These are phyloP conservation scores for Fragum sueziense DNA, from an alignment of 2,888 invertebrate genomes.

Conservation along the genomic window DNA sequence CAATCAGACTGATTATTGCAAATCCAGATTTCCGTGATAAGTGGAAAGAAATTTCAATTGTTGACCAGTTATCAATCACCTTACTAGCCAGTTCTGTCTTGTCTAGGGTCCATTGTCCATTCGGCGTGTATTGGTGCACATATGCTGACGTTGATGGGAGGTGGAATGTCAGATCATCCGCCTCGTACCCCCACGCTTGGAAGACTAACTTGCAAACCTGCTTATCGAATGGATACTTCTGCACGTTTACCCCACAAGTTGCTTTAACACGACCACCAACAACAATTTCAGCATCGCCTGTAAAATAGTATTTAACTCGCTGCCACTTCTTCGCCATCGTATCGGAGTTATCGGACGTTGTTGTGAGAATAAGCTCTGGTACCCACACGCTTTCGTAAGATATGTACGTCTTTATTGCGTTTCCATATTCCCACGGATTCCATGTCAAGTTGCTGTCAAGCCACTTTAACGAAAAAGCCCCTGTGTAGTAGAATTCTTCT, in stretches of 20 bases:
- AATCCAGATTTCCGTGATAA: slow-evolving; percentile 17
- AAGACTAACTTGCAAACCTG: slow-evolving; percentile 46
- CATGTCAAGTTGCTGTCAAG: slow-evolving; percentile 36
- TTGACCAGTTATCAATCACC: background rate
- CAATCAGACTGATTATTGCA: slow-evolving; percentile 47
- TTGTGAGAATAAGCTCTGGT: slow-evolving; percentile 54
- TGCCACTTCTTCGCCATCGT: slow-evolving; percentile 51
- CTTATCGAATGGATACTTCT: slow-evolving; percentile 55
- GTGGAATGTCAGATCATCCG: slow-evolving; percentile 20
- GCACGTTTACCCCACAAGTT: slow-evolving; percentile 49
- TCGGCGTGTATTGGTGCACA: background rate
- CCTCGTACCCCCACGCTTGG: slow-evolving; percentile 44
- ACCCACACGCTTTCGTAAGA: slow-evolving; percentile 48
- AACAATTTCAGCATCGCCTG: slow-evolving; percentile 38
- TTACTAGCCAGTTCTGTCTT: background rate
- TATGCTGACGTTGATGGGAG: background rate
- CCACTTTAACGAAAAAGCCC: slow-evolving; percentile 31
- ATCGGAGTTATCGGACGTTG: slow-evolving; percentile 45
- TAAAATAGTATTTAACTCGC: slow-evolving; percentile 25
- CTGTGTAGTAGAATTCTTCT: slow-evolving; percentile 34
- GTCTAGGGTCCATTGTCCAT: background rate
- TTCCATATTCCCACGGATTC: slow-evolving; percentile 24
- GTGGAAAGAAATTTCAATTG: background rate
- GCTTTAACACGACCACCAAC: slow-evolving; percentile 42
- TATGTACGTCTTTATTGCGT: background rate